Evolutionary conservation across 2,797 vertebrate species (phyloP).

Genomic region (Catostomus latipinnis): DNA sequence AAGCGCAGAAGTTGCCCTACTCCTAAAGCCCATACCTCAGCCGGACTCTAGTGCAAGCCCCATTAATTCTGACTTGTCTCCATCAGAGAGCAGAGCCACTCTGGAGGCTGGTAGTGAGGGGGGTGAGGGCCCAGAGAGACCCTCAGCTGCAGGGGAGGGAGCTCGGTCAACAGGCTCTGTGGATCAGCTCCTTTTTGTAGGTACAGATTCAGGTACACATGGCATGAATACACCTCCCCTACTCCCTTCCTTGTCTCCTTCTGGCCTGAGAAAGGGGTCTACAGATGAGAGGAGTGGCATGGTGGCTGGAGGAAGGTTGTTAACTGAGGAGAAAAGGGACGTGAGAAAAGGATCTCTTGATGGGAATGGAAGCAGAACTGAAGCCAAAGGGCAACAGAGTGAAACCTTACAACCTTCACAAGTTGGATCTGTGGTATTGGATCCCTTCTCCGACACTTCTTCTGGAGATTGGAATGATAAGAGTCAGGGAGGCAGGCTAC

Average conservation of each 20-base stretch:
- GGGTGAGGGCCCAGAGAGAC: conserved; percentile 59
- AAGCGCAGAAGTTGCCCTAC: conserved; percentile 90
- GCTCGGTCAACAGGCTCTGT: conserved; percentile 66
- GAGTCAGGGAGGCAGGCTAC: conserved; percentile 82
- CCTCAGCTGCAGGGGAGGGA: conserved; percentile 55
- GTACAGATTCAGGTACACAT: conserved; percentile 76
- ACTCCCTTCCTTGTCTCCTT: conserved; percentile 72
- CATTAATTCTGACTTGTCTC: conserved; percentile 78
- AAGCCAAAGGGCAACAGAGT: conserved; percentile 70
- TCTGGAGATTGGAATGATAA: conserved; percentile 79
- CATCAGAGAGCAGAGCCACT: conserved; percentile 81
- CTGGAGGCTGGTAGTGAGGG: conserved; percentile 76
- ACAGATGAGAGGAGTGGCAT: conserved; percentile 68
- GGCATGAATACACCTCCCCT: conserved; percentile 69
- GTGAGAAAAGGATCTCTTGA: conserved; percentile 52
- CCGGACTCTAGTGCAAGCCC: conserved; percentile 76
- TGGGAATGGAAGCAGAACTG: conserved; percentile 54
- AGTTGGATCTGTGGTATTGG: conserved; percentile 56
- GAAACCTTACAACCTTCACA: conserved; percentile 64
- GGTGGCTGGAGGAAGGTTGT: neutral
- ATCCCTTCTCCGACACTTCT: conserved; percentile 70
- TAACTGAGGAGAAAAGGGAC: conserved; percentile 66
- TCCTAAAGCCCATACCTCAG: conserved; percentile 87
- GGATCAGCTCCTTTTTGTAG: conserved; percentile 85
- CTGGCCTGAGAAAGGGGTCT: conserved; percentile 66